Evolutionary conservation across 2,113 vertebrate species (phyloP).

Genomic region (Podocnemis expansa): DNA sequence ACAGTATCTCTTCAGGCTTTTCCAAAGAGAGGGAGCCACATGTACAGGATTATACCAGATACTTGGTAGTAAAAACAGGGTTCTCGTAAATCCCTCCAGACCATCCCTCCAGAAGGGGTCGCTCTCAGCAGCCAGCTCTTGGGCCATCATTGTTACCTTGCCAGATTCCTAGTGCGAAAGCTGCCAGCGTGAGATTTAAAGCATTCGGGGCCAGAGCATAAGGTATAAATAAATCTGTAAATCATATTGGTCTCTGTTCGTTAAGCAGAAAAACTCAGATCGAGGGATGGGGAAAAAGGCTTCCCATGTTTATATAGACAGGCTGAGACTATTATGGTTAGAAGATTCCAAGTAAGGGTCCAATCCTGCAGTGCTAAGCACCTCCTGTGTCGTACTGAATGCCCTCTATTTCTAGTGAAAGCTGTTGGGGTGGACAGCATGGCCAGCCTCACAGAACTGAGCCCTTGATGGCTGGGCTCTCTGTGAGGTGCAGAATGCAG

Average conservation of each 20-base stretch:
- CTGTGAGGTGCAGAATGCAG: not conserved
- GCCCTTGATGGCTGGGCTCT: not conserved
- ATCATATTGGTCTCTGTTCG: not conserved
- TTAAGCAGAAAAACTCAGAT: not conserved
- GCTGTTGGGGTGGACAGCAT: not conserved
- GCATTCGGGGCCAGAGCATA: not conserved
- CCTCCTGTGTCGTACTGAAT: not conserved
- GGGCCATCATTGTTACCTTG: not conserved
- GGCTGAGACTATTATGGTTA: not conserved
- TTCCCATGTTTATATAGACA: not conserved
- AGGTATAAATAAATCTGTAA: not conserved
- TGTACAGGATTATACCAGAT: not conserved
- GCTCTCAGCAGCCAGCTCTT: not conserved
- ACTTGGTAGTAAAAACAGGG: not conserved
- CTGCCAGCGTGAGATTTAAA: not conserved
- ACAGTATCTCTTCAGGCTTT: not conserved
- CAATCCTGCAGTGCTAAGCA: not conserved
- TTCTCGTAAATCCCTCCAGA: not conserved
- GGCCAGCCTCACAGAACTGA: not conserved
- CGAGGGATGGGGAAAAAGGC: not conserved
- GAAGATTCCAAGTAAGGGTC: not conserved
- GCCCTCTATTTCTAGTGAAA: not conserved
- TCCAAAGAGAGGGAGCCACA: not conserved
- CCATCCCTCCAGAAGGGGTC: not conserved
- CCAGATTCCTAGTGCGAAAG: not conserved